Conservation (phyloP, 1,140 invertebrate genomes). For the Pogonomyrmex californicus region DNA sequence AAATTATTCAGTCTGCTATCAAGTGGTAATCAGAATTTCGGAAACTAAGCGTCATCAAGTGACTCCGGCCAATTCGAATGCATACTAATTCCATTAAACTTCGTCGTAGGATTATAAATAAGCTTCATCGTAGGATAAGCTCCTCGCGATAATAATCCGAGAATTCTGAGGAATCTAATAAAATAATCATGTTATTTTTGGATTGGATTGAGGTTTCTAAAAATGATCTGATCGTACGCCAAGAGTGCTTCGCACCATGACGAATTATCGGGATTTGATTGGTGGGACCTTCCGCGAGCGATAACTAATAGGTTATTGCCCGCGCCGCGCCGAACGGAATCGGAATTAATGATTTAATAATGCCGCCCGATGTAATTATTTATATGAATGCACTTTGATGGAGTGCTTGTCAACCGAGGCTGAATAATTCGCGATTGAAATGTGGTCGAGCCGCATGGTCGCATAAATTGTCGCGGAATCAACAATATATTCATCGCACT, state of each 20-base stretch:
- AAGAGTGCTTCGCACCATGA: constrained; percentile 23
- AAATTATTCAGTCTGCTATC: constrained; percentile 9
- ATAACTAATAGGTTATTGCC: constrained; percentile 77
- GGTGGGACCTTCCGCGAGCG: constrained; percentile 60
- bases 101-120: constrained; percentile 24
- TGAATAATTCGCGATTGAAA: constrained; percentile 82
- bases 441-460: constrained; percentile 74
- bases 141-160: constrained; percentile 1
- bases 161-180: background rate
- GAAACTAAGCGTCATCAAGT: background rate
- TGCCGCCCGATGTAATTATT: constrained; percentile 81
- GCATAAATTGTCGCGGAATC: constrained; percentile 82
- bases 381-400: constrained; percentile 82
- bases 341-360: constrained; percentile 81
- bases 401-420: constrained; percentile 77
- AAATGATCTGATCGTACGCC: background rate
- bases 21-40: background rate
- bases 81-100: constrained; percentile 40
- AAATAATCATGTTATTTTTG: constrained; percentile 17
- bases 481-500: constrained; percentile 82
- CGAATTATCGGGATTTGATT: constrained; percentile 73
- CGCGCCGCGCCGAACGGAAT: constrained; percentile 67
- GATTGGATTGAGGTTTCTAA: background rate
- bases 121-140: background rate
- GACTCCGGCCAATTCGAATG: background rate